A percentile compares a stretch with the other conserved stretches of the same genome.
Evolutionary conservation across 1,140 invertebrate species (phyloP).

Genomic region (Diorhabda elongata): DNA sequence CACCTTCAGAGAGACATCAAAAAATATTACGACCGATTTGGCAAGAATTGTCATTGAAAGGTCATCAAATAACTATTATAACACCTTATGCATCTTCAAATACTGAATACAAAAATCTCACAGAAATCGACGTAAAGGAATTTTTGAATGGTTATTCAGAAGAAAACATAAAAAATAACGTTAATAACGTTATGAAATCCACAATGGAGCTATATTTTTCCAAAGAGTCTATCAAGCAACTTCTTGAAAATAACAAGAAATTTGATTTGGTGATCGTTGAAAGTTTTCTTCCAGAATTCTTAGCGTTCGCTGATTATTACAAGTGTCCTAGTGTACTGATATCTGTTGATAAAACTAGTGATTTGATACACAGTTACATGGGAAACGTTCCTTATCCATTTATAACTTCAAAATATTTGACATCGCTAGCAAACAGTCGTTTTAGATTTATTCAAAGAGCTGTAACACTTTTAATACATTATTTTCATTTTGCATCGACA

Average conservation of each 20-base stretch:
- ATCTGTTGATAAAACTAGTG: constrained; percentile 3
- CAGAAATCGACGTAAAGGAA: constrained; percentile 16
- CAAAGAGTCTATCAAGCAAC: not conserved
- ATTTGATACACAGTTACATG: constrained; percentile 4
- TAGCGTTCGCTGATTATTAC: constrained; percentile 9
- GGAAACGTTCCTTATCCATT: constrained; percentile 23
- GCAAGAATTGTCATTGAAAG: constrained; percentile 24
- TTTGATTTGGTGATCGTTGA: constrained; percentile 25
- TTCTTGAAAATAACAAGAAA: not conserved
- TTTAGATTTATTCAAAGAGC: constrained; percentile 15
- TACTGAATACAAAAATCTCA: constrained; percentile 12
- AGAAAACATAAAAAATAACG: not conserved
- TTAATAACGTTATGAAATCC: not conserved
- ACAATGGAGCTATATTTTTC: not conserved
- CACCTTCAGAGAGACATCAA: constrained; percentile 48
- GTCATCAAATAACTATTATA: constrained; percentile 23
- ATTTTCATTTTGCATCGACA: not conserved
- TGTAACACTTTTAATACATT: not conserved
- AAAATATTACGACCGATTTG: constrained; percentile 44
- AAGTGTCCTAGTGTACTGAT: constrained; percentile 19
- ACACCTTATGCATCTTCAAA: constrained; percentile 15
- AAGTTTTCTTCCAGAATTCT: constrained; percentile 7
- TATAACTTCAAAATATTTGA: constrained; percentile 7
- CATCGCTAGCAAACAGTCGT: not conserved
- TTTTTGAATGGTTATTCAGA: not conserved